Conservation (phyloP, 2,888 invertebrate species). For the Stegana nigrithorax region DNA sequence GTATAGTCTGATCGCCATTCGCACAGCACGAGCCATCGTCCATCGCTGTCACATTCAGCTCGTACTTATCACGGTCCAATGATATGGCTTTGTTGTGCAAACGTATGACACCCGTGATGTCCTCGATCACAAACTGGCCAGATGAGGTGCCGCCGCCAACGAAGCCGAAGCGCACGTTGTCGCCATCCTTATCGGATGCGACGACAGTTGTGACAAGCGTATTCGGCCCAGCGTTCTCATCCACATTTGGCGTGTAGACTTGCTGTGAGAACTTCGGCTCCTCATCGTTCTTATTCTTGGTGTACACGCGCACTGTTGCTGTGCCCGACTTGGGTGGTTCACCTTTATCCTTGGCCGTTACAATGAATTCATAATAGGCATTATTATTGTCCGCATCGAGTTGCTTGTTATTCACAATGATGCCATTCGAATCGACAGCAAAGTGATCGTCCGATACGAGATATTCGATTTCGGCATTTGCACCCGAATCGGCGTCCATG, state of each 20-base stretch:
- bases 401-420: conserved; percentile 92
- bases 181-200: conserved; percentile 97
- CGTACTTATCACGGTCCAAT: conserved; percentile 92
- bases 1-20: conserved; percentile 86
- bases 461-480: conserved; percentile 95
- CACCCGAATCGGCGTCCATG: conserved; percentile 93
- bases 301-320: conserved; percentile 93
- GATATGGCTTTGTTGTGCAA: conserved; percentile 88
- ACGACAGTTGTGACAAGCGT: conserved; percentile 96
- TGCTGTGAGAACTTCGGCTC: conserved; percentile 97
- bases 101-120: conserved; percentile 93
- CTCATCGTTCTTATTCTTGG: conserved; percentile 98
- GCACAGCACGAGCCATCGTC: conserved; percentile 98
- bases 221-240: conserved; percentile 95
- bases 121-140: conserved; percentile 94
- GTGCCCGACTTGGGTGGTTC: conserved; percentile 92
- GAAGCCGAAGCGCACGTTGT: conserved; percentile 92
- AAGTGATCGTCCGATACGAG: conserved; percentile 93
- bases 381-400: conserved; percentile 96
- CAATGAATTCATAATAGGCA: conserved; percentile 94
- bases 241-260: conserved; percentile 95
- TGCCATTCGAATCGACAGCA: conserved; percentile 91
- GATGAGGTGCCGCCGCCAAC: conserved; percentile 91
- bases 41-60: conserved; percentile 95
- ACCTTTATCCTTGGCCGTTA: conserved; percentile 95